phyloP scores from a whole-genome alignment of 1,140 invertebrate species.

The Chironomus tepperi region DNA sequence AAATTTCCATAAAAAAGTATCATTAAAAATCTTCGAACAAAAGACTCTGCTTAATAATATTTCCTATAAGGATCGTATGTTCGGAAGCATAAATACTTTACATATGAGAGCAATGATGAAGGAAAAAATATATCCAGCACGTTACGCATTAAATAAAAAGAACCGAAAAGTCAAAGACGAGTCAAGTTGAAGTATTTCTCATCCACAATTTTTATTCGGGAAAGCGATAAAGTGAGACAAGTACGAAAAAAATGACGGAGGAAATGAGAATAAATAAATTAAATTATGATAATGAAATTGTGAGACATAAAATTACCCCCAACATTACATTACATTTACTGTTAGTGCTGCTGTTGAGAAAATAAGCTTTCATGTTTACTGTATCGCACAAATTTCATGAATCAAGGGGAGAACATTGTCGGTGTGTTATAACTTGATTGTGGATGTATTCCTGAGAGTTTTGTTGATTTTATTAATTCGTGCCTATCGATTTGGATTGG shows the following conservation, averaged over 20 bases:
- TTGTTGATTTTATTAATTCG: too few species aligned
- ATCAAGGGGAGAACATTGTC: too few species aligned
- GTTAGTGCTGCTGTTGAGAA: background rate
- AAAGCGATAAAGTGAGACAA: too few species aligned
- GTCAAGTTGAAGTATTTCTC: background rate
- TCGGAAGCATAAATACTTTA: too few species aligned
- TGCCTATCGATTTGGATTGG: too few species aligned
- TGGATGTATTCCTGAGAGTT: too few species aligned
- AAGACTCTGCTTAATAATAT: too few species aligned
- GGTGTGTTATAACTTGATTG: too few species aligned
- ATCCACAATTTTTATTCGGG: background rate
- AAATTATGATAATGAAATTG: constrained; percentile 9
- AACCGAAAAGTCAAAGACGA: background rate
- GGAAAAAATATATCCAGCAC: background rate
- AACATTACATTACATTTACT: constrained; percentile 2
- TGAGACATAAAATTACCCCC: constrained; percentile 12
- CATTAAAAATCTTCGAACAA: too few species aligned
- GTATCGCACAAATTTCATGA: background rate
- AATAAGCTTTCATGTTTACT: constrained; percentile 1
- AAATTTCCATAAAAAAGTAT: too few species aligned
- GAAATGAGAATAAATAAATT: constrained; percentile 15
- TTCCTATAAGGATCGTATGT: too few species aligned
- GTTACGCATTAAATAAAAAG: background rate
- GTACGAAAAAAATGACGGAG: background rate
- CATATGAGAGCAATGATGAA: too few species aligned